These are phyloP conservation scores for Selene dorsalis DNA, from an alignment of 2,797 vertebrate genomes.

Conservation along the genomic window DNA sequence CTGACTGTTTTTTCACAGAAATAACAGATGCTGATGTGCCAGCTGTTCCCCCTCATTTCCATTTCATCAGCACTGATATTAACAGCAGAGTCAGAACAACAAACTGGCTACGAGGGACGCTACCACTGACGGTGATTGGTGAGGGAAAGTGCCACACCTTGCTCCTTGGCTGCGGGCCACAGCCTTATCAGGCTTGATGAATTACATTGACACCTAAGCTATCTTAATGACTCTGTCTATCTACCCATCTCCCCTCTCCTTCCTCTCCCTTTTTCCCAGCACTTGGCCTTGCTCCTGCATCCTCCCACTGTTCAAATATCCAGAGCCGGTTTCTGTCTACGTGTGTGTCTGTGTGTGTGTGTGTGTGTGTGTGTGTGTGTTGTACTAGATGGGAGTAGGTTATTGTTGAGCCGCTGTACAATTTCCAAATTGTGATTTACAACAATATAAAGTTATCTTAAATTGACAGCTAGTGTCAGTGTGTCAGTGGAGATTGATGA, in stretches of 20 bases:
- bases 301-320: slow-evolving; percentile 73
- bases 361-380: background rate
- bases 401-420: slow-evolving; percentile 15
- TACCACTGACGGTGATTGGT: slow-evolving; percentile 72
- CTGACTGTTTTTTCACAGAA: background rate
- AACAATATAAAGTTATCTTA: slow-evolving; percentile 26
- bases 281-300: slow-evolving; percentile 75
- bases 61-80: slow-evolving; percentile 36
- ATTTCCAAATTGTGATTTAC: slow-evolving; percentile 43
- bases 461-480: slow-evolving; percentile 45
- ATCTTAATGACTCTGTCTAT: slow-evolving; percentile 84
- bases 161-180: slow-evolving; percentile 68
- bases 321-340: slow-evolving; percentile 55
- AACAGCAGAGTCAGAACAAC: slow-evolving; percentile 56
- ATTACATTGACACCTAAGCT: slow-evolving; percentile 79
- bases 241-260: slow-evolving; percentile 75
- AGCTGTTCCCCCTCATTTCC: slow-evolving; percentile 33
- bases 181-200: slow-evolving; percentile 80
- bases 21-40: background rate
- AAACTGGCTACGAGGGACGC: slow-evolving; percentile 48
- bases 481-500: slow-evolving; percentile 35
- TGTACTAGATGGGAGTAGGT: slow-evolving; percentile 33
- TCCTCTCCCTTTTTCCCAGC: slow-evolving; percentile 71
- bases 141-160: slow-evolving; percentile 76
- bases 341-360: slow-evolving; percentile 10